These are phyloP conservation scores for Sapajus apella DNA, from an alignment of 2,113 vertebrate genomes.

Conservation along the genomic window DNA sequence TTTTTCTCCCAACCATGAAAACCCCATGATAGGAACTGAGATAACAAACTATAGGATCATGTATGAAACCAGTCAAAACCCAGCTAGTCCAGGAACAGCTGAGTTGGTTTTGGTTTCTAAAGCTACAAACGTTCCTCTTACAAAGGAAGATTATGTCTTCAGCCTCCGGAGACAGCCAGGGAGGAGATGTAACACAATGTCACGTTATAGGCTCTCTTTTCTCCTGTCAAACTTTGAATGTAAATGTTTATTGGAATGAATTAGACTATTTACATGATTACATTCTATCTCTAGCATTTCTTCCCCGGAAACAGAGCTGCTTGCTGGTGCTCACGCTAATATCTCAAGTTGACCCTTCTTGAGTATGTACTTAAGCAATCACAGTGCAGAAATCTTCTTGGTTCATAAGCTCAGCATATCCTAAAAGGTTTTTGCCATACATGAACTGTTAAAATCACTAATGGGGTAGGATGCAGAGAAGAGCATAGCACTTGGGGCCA, in stretches of 20 bases:
- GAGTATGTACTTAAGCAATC: background rate
- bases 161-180: background rate
- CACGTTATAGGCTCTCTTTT: slow-evolving; percentile 6
- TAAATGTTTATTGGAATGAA: background rate
- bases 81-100: slow-evolving; percentile 42
- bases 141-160: slow-evolving; percentile 50
- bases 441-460: background rate
- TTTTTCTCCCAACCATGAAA: slow-evolving; percentile 14
- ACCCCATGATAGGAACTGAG: slow-evolving; percentile 27
- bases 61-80: slow-evolving; percentile 1
- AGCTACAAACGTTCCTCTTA: slow-evolving; percentile 25
- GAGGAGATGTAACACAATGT: slow-evolving; percentile 31
- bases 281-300: background rate
- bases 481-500: background rate
- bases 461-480: background rate
- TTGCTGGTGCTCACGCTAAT: background rate
- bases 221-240: slow-evolving; percentile 10
- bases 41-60: background rate
- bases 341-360: background rate
- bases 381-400: background rate
- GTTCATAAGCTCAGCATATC: background rate
- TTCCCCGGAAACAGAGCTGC: slow-evolving; percentile 28
- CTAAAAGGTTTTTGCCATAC: background rate
- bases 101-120: slow-evolving; percentile 18
- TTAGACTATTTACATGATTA: background rate